A percentile compares a stretch with the other conserved stretches of the same genome.
phyloP scores from a whole-genome alignment of 2,888 invertebrate genomes.

The Therioaphis trifolii region DNA sequence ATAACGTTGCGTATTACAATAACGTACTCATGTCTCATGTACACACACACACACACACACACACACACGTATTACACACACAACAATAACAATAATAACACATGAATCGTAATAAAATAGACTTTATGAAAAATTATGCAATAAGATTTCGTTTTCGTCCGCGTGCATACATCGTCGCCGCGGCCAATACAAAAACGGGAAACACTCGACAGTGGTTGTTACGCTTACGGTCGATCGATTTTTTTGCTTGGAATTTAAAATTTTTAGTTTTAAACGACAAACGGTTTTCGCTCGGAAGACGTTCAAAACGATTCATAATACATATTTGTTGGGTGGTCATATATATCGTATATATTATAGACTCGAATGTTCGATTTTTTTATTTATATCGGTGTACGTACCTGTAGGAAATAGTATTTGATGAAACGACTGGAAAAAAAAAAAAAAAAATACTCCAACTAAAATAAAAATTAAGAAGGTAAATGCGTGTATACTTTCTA shows the following conservation, averaged over 20 bases:
- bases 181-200: too few relatives aligned
- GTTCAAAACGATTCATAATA: neutral
- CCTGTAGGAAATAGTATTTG: neutral
- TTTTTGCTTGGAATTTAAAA: too few relatives aligned
- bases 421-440: slow-evolving; percentile 11
- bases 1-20: neutral
- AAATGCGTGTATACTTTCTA: slow-evolving; percentile 14
- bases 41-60: neutral
- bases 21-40: neutral
- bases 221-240: too few relatives aligned
- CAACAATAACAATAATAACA: neutral
- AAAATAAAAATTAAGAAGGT: slow-evolving; percentile 21
- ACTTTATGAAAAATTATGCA: too few relatives aligned
- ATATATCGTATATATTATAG: neutral
- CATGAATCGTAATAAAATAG: too few relatives aligned
- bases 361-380: too few relatives aligned
- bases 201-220: too few relatives aligned
- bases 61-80: neutral
- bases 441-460: neutral
- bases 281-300: neutral
- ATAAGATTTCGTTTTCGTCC: too few relatives aligned
- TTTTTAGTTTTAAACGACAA: neutral
- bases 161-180: too few relatives aligned
- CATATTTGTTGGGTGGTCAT: neutral
- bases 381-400: too few relatives aligned